A percentile compares a stretch with the other conserved stretches of the same genome.
Evolutionary conservation across 2,888 invertebrate species (phyloP).

Genomic region (Sinopyrophorus schimmeli): DNA sequence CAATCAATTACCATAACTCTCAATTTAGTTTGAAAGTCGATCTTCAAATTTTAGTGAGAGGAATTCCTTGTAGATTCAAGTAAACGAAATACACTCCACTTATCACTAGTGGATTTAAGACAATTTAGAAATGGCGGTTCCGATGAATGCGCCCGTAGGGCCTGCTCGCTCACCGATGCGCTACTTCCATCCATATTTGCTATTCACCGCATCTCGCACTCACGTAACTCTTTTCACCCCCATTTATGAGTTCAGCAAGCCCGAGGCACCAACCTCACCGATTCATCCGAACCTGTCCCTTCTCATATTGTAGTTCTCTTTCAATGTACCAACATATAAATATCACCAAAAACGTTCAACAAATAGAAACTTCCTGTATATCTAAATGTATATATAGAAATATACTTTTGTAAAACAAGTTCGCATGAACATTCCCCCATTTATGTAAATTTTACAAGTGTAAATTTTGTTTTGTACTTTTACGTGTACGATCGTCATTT

Average conservation of each 20-base stretch:
- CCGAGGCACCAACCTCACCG: slow-evolving; percentile 32
- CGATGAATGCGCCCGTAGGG: slow-evolving; percentile 39
- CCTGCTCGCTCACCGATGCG: slow-evolving; percentile 36
- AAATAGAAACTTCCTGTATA: slow-evolving; percentile 25
- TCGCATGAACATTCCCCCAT: slow-evolving; percentile 20
- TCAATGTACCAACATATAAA: slow-evolving; percentile 31
- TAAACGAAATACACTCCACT: no score
- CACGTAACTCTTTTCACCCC: slow-evolving; percentile 39
- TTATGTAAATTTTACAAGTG: slow-evolving; percentile 30
- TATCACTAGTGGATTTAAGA: slow-evolving; percentile 4
- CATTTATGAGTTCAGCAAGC: slow-evolving; percentile 41
- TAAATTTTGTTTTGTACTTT: slow-evolving; percentile 30
- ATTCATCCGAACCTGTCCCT: slow-evolving; percentile 25
- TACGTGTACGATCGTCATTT: slow-evolving; percentile 15
- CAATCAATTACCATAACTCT: no score
- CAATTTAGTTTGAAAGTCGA: no score
- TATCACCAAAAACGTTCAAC: slow-evolving; percentile 26
- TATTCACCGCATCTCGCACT: slow-evolving; percentile 37
- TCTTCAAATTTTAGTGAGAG: slow-evolving; percentile 2
- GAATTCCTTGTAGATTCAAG: slow-evolving; percentile 3
- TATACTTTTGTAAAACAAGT: slow-evolving; percentile 15
- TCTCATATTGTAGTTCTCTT: slow-evolving; percentile 28
- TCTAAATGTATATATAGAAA: slow-evolving; percentile 17
- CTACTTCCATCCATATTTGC: slow-evolving; percentile 41
- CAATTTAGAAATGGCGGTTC: slow-evolving; percentile 26